Evolutionary conservation across 30 jellyfish, hydroid and myxozoan genomes (phyloP), one percentile per base, ranked within the genome.

Genomic region (Pelagia noctiluca): DNA sequence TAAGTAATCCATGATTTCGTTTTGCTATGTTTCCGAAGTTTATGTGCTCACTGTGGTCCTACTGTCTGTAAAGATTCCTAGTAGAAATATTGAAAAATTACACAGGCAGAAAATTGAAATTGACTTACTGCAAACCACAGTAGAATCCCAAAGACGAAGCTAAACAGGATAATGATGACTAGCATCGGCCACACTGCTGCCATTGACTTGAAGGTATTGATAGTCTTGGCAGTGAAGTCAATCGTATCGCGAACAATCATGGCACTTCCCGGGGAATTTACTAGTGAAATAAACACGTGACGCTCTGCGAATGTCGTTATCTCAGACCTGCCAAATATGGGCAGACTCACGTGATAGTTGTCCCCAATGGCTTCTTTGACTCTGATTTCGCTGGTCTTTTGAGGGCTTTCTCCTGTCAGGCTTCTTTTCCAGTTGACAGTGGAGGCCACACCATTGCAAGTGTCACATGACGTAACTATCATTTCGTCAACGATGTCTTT

Each of bases 121-220:
- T n/a, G n/a, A 42, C 97, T 67, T 75, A 88, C 97, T 0, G 92
- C 79, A 50, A 63, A 76, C 97, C 97, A 88, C 5, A 88, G 63
- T 3, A 71, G 53, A 33, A 71, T 66, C 5, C 97, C 97, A 78
- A 71, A 71, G 1, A 81, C 47, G 2, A 48, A 28, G 38, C 94
- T 46, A 67, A 88, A 35, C 62, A 73, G 52, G 23, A 88, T 21
- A 2, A 60, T 50, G 3, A 88, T 76, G 28, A 80, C 50, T 11
- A 88, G 42, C 79, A 78, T 80, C 12, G 97, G 89, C 92, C 92
- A 79, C 23, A 64, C 70, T 0, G 24, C 26, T 4, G 38, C 10
- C 35, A 80, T 60, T 8, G 89, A 61, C 28, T 47, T 72, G 26
- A 80, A n/a, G 2, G 87, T 72, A 52, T 79, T 57, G 46, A 78